Percentiles rank a stretch among this genome's conserved stretches.
phyloP scores from a whole-genome alignment of 2,797 vertebrate species.

The Lutjanus campechanus region DNA sequence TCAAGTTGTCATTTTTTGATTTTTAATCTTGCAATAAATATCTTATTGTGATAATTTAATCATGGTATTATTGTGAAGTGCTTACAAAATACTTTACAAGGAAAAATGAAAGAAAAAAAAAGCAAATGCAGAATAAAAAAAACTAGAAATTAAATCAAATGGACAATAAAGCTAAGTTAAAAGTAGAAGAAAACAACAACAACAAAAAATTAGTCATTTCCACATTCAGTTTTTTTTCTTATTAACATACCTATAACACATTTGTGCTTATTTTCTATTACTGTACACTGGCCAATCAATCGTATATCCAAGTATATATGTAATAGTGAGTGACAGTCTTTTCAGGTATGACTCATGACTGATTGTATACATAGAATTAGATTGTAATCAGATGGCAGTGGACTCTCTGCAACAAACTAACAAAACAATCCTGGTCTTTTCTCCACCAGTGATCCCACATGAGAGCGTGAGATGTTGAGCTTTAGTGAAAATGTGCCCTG shows the following conservation, averaged over 20 bases:
- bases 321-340: not conserved
- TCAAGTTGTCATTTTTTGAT: too few species aligned
- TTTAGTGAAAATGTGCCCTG: slow-evolving; percentile 61
- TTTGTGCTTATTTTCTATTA: not conserved
- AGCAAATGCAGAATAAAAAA: not conserved
- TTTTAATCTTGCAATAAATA: too few species aligned
- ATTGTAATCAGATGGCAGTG: slow-evolving; percentile 21
- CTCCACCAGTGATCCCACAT: slow-evolving; percentile 59
- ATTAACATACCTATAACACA: not conserved
- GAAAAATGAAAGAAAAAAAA: not conserved
- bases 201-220: not conserved
- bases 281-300: not conserved
- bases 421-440: slow-evolving; percentile 52
- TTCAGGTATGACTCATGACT: not conserved
- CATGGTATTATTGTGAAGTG: too few species aligned
- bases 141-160: not conserved
- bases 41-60: too few species aligned
- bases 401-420: slow-evolving; percentile 25
- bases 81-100: not conserved
- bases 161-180: not conserved
- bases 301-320: not conserved
- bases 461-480: slow-evolving; percentile 46
- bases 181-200: not conserved
- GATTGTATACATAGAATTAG: not conserved
- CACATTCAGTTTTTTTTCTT: not conserved